These are phyloP conservation scores for Seison nebaliae DNA, from an alignment of 1,140 invertebrate species.

Conservation along the genomic window DNA sequence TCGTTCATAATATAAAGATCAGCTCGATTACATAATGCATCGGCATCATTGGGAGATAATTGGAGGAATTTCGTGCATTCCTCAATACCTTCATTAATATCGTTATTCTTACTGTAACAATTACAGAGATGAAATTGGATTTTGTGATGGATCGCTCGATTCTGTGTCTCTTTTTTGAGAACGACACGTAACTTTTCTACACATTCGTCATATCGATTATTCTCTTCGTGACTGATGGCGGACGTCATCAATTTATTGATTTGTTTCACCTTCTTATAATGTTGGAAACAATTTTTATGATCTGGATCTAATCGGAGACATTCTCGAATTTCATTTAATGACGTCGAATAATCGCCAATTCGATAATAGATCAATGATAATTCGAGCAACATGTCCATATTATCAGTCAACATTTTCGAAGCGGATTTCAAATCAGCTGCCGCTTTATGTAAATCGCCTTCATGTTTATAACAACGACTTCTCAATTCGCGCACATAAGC, in stretches of 20 bases:
- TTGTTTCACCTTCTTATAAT: slow-evolving; percentile 89
- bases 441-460: slow-evolving; percentile 55
- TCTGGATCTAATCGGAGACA: slow-evolving; percentile 92
- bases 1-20: slow-evolving; percentile 67
- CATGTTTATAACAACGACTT: slow-evolving; percentile 49
- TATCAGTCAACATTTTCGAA: slow-evolving; percentile 63
- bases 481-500: slow-evolving; percentile 50
- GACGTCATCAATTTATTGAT: slow-evolving; percentile 54
- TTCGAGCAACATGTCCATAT: slow-evolving; percentile 58
- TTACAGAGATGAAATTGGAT: slow-evolving; percentile 34
- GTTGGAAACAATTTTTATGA: slow-evolving; percentile 72
- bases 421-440: slow-evolving; percentile 63
- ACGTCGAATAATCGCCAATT: slow-evolving; percentile 63
- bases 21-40: slow-evolving; percentile 58
- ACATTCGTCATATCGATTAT: slow-evolving; percentile 46
- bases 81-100: slow-evolving; percentile 36
- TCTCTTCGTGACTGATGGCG: slow-evolving; percentile 41
- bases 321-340: slow-evolving; percentile 69
- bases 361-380: slow-evolving; percentile 56
- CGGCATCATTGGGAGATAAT: slow-evolving; percentile 38
- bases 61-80: slow-evolving; percentile 52
- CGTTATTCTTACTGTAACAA: slow-evolving; percentile 29
- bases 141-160: slow-evolving; percentile 42
- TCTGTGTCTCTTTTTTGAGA: slow-evolving; percentile 41
- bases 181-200: slow-evolving; percentile 41